phyloP scores from a whole-genome alignment of 35 echinoderm and acorn worm genomes.

The Hemicentrotus pulcherrimus region DNA sequence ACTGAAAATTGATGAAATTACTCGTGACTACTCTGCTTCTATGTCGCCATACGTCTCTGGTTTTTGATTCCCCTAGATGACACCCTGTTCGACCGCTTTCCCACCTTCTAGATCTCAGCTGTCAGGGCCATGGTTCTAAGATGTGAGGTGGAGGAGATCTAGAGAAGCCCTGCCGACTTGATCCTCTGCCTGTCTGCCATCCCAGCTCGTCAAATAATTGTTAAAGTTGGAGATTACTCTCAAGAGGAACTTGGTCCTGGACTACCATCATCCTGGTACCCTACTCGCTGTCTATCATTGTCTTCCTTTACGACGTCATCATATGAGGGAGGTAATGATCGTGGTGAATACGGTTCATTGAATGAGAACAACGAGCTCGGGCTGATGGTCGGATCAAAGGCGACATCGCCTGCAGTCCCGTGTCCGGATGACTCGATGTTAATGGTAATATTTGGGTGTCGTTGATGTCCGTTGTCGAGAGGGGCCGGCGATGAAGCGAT shows the following conservation, averaged over 20 bases:
- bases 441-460: neutral
- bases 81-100: no score
- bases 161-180: no score
- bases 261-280: neutral
- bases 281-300: neutral
- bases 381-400: neutral
- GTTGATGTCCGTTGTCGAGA: neutral
- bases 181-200: no score
- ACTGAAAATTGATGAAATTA: no score
- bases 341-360: neutral
- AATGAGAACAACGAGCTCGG: neutral
- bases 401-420: neutral
- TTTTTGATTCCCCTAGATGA: no score
- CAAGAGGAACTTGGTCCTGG: neutral
- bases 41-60: no score
- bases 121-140: no score
- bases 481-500: neutral
- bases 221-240: neutral
- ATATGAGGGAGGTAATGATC: neutral
- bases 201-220: no score
- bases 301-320: constrained; percentile 31
- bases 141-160: no score
- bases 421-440: neutral
- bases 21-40: no score
- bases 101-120: no score